phyloP scores from a whole-genome alignment of 2,888 invertebrate species.

The Minunthozetes semirufus region DNA sequence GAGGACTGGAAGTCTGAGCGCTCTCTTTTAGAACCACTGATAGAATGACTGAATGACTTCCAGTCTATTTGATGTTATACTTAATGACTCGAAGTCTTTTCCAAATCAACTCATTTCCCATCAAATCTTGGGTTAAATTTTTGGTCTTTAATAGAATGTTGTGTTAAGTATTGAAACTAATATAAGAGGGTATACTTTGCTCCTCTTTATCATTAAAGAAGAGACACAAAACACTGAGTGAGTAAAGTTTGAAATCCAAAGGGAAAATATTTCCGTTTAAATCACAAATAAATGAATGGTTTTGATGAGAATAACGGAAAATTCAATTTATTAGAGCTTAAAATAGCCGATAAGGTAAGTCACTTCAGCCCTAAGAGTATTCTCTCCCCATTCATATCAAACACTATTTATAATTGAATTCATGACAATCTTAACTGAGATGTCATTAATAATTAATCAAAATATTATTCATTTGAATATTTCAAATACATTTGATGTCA shows the following conservation, averaged over 20 bases:
- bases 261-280: too few relatives aligned
- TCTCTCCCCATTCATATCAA: too few relatives aligned
- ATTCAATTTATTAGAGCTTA: neutral
- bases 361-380: neutral
- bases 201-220: too few relatives aligned
- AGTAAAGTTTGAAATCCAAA: too few relatives aligned
- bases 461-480: too few relatives aligned
- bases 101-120: slow-evolving; percentile 10
- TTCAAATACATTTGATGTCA: too few relatives aligned
- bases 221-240: too few relatives aligned
- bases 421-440: too few relatives aligned
- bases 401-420: too few relatives aligned
- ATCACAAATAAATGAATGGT: neutral
- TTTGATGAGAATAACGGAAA: neutral
- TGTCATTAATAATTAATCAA: too few relatives aligned
- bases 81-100: slow-evolving; percentile 7
- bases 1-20: too few relatives aligned
- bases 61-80: slow-evolving; percentile 7
- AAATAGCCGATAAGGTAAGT: neutral
- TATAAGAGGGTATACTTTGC: too few relatives aligned
- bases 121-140: neutral
- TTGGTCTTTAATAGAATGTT: neutral
- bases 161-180: neutral
- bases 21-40: neutral
- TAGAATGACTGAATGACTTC: slow-evolving; percentile 14